Conservation (phyloP, 2,113 vertebrate species). For the Pachycephala philippinensis region DNA sequence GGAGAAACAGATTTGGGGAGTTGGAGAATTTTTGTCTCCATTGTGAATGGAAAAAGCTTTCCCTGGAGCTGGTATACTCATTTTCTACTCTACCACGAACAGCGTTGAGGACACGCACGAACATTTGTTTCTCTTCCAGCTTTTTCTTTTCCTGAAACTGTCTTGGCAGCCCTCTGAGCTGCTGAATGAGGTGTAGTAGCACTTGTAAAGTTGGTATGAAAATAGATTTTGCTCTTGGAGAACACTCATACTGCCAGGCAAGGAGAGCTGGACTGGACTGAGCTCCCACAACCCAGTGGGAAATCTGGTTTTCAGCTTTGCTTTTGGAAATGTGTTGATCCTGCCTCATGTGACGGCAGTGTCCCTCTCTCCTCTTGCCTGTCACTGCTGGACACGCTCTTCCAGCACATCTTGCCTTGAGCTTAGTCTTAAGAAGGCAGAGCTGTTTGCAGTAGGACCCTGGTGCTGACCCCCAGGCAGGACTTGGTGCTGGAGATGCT, state of each 20-base stretch:
- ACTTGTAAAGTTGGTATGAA: not conserved
- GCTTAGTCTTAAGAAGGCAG: not conserved
- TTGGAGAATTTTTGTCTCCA: not conserved
- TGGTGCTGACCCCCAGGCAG: not conserved
- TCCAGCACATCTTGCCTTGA: not conserved
- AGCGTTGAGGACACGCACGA: rapidly evolving
- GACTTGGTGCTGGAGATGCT: not conserved
- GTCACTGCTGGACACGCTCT: rapidly evolving
- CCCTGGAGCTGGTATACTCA: not conserved
- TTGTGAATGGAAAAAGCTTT: not conserved
- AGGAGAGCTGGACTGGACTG: not conserved
- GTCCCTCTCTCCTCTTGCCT: not conserved
- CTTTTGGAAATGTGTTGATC: not conserved
- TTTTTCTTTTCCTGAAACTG: not conserved
- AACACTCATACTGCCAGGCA: not conserved
- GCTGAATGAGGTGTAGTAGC: not conserved
- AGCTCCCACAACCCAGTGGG: not conserved
- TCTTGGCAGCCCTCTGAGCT: not conserved
- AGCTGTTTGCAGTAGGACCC: not conserved
- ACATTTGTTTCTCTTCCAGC: not conserved
- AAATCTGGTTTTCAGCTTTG: not conserved
- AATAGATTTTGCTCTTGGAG: not conserved
- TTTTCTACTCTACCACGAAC: not conserved
- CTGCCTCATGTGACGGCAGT: not conserved
- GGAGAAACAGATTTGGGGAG: not conserved